Conservation (phyloP, 2,888 invertebrate species). For the Podabrus alpinus region DNA sequence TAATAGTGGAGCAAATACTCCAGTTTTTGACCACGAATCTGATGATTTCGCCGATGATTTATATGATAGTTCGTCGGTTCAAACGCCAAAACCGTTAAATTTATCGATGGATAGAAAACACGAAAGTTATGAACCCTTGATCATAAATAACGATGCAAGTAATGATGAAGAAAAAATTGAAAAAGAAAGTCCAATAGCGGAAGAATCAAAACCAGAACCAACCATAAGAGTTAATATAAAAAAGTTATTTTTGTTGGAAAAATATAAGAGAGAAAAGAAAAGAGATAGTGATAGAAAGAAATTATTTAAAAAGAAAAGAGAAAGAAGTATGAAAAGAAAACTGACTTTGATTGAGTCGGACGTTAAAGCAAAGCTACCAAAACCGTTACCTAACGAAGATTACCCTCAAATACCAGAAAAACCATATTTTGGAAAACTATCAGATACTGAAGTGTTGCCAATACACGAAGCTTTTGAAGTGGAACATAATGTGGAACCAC, state of each 20-base stretch:
- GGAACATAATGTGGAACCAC: neutral
- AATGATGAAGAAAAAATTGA: neutral
- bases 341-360: neutral
- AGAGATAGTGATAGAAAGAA: neutral
- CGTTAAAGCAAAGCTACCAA: neutral
- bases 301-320: neutral
- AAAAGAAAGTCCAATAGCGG: neutral
- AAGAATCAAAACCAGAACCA: neutral
- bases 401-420: neutral
- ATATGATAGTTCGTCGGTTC: neutral
- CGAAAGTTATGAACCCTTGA: neutral
- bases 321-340: neutral
- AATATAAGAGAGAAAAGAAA: neutral
- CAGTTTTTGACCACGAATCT: neutral
- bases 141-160: neutral
- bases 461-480: neutral
- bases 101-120: neutral
- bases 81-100: conserved; percentile 5
- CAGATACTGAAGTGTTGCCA: neutral
- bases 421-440: neutral
- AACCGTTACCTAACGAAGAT: neutral
- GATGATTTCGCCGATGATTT: neutral
- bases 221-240: neutral
- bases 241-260: neutral
- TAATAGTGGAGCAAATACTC: neutral